Evolutionary conservation across 2,888 invertebrate genomes (phyloP).

Genomic region (Portevinia maculata): DNA sequence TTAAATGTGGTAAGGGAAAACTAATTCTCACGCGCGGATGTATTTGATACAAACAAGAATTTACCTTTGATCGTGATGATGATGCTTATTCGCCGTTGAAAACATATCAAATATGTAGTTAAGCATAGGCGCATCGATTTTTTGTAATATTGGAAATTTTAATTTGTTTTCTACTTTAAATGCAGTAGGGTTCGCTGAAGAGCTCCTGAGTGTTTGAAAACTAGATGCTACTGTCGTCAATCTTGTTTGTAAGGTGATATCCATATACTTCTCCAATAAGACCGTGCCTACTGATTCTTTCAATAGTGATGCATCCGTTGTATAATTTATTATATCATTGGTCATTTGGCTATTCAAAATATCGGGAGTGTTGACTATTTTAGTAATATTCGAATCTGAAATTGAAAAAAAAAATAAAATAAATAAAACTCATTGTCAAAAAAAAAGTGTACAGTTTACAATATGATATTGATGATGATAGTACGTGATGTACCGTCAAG

Average conservation of each 20-base stretch:
- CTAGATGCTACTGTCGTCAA: slow-evolving; percentile 18
- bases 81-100: slow-evolving; percentile 88
- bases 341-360: slow-evolving; percentile 5
- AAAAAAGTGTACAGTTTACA: no score
- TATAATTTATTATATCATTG: slow-evolving; percentile 4
- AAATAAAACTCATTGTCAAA: no score
- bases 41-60: no score
- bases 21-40: no score
- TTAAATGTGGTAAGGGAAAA: no score
- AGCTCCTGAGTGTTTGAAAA: slow-evolving; percentile 42
- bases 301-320: slow-evolving; percentile 28
- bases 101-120: slow-evolving; percentile 90
- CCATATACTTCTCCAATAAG: slow-evolving; percentile 10
- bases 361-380: slow-evolving; percentile 22
- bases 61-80: slow-evolving; percentile 87
- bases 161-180: slow-evolving; percentile 80
- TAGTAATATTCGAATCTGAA: slow-evolving; percentile 43
- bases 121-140: slow-evolving; percentile 88
- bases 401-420: background rate
- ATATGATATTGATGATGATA: no score
- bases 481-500: no score
- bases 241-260: slow-evolving; percentile 13
- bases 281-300: slow-evolving; percentile 6
- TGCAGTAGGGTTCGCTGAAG: slow-evolving; percentile 76
- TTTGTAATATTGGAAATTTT: slow-evolving; percentile 83